These are phyloP conservation scores for Microplitis demolitor DNA, from an alignment of 1,140 invertebrate genomes.

Conservation along the genomic window DNA sequence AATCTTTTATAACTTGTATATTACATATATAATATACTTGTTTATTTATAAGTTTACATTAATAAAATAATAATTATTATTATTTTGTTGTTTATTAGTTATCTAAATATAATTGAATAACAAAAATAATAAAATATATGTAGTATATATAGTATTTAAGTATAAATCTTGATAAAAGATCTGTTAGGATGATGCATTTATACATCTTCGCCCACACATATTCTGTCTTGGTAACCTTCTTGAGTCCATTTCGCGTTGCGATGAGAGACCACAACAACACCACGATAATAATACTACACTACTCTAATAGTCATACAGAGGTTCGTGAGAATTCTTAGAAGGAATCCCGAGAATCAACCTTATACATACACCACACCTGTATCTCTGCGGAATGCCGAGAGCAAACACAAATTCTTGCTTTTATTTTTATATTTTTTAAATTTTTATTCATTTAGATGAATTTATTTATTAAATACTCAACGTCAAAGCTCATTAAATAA, in stretches of 20 bases:
- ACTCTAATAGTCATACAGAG: too few relatives aligned
- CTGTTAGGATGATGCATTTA: conserved; percentile 18
- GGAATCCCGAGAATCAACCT: conserved; percentile 13
- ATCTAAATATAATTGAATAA: too few relatives aligned
- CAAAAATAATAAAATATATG: too few relatives aligned
- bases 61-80: too few relatives aligned
- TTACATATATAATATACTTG: too few relatives aligned
- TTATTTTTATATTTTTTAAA: not conserved
- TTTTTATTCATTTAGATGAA: not conserved
- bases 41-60: too few relatives aligned
- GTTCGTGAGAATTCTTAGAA: conserved; percentile 24
- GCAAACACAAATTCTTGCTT: not conserved
- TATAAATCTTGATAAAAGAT: conserved; percentile 1
- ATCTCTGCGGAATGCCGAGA: not conserved
- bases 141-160: too few relatives aligned
- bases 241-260: conserved; percentile 6
- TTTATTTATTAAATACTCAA: not conserved
- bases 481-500: not conserved
- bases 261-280: too few relatives aligned
- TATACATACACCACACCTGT: conserved; percentile 15
- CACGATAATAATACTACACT: too few relatives aligned
- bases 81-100: too few relatives aligned
- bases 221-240: conserved; percentile 23
- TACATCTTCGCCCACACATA: conserved; percentile 19
- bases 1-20: too few relatives aligned